These are phyloP conservation scores for Syngnathus acus DNA, from an alignment of 2,797 vertebrate species.

Conservation along the genomic window DNA sequence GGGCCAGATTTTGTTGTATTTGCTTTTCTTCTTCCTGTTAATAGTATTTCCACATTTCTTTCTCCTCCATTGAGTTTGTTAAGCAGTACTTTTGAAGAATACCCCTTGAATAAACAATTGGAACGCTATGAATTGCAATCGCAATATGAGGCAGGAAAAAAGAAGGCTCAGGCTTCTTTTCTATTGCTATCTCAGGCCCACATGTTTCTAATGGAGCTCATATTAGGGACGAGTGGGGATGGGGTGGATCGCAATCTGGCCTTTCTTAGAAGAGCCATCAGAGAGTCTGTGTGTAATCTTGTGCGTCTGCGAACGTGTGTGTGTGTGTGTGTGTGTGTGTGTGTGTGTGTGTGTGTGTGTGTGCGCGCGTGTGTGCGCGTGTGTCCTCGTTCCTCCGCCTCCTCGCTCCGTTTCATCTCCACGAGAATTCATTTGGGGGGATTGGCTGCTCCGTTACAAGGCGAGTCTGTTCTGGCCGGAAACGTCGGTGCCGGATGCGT, in stretches of 20 bases:
- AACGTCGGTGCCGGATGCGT: conserved; percentile 10
- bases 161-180: background rate
- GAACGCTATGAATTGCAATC: too few relatives aligned
- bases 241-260: background rate
- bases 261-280: conserved; percentile 45
- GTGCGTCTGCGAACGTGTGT: too few relatives aligned
- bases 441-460: conserved; percentile 25
- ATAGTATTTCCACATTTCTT: too few relatives aligned
- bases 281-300: background rate
- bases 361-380: background rate
- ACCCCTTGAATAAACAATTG: too few relatives aligned
- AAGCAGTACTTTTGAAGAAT: too few relatives aligned
- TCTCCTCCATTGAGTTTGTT: too few relatives aligned
- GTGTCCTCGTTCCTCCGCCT: conserved; percentile 28
- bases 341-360: conserved; percentile 28
- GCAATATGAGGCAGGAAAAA: too few relatives aligned
- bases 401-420: conserved; percentile 1
- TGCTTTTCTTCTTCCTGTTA: too few relatives aligned
- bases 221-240: background rate
- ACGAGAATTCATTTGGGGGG: background rate
- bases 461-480: conserved; percentile 27
- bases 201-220: conserved; percentile 2
- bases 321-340: too few relatives aligned
- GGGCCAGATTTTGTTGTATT: too few relatives aligned
- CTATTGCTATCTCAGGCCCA: background rate